A percentile compares a stretch with the other conserved stretches of the same genome.
phyloP scores from a whole-genome alignment of 2,888 invertebrate species.

The Nomada hirtipes region DNA sequence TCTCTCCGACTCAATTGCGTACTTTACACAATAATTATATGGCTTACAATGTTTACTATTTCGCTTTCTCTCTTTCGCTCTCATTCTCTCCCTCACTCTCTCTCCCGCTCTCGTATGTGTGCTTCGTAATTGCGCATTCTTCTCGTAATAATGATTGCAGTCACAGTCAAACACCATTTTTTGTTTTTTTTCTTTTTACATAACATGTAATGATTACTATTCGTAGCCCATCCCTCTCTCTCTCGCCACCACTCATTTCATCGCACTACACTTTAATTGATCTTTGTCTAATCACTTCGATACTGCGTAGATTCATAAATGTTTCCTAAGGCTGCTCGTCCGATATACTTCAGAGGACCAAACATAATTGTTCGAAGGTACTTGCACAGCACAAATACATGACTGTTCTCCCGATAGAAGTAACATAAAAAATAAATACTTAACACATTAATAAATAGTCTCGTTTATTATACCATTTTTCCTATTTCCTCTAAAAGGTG shows the following conservation, averaged over 20 bases:
- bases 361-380: slow-evolving; percentile 75
- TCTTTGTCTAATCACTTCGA: slow-evolving; percentile 60
- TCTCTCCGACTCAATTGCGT: slow-evolving; percentile 44
- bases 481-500: slow-evolving; percentile 66
- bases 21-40: slow-evolving; percentile 54
- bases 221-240: slow-evolving; percentile 63
- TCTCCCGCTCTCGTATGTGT: slow-evolving; percentile 55
- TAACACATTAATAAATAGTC: slow-evolving; percentile 76
- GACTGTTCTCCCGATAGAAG: slow-evolving; percentile 58
- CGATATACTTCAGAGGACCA: slow-evolving; percentile 82
- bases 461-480: slow-evolving; percentile 67
- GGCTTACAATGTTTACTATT: slow-evolving; percentile 55
- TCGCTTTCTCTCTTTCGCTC: slow-evolving; percentile 16
- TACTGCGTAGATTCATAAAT: slow-evolving; percentile 67
- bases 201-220: slow-evolving; percentile 69
- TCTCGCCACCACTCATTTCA: slow-evolving; percentile 50
- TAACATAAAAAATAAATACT: slow-evolving; percentile 76
- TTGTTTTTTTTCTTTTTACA: slow-evolving; percentile 58
- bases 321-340: slow-evolving; percentile 80
- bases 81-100: slow-evolving; percentile 23
- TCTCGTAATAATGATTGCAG: slow-evolving; percentile 82
- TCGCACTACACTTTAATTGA: slow-evolving; percentile 63
- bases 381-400: slow-evolving; percentile 63
- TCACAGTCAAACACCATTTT: slow-evolving; percentile 81
- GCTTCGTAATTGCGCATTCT: slow-evolving; percentile 59